Evolutionary conservation across 2,888 invertebrate genomes (phyloP).

Genomic region (Tetropium fuscum): DNA sequence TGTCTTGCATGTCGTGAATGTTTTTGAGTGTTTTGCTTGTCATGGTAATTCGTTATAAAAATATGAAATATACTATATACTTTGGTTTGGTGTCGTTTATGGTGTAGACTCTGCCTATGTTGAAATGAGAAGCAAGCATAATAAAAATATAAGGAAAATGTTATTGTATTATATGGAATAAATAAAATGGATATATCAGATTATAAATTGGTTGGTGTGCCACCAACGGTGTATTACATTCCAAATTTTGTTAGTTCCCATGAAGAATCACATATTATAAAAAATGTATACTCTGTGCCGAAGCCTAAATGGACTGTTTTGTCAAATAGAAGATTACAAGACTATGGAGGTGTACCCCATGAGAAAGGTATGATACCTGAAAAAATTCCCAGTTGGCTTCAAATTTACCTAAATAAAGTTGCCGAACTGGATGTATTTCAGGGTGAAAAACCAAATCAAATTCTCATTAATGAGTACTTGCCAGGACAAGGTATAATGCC

Average conservation of each 20-base stretch:
- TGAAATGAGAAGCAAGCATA: not conserved
- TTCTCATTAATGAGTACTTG: constrained; percentile 93
- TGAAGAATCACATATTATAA: constrained; percentile 79
- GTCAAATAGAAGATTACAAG: constrained; percentile 91
- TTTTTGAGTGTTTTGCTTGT: no score
- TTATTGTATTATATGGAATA: not conserved
- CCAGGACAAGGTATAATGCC: constrained; percentile 97
- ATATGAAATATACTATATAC: no score
- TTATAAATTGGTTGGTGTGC: constrained; percentile 65
- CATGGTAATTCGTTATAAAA: no score
- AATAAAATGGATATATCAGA: constrained; percentile 47
- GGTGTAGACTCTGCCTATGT: no score
- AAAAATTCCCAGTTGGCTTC: constrained; percentile 87
- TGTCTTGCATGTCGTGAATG: no score
- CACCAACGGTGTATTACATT: constrained; percentile 81
- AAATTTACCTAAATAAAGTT: constrained; percentile 78
- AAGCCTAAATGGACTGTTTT: constrained; percentile 97
- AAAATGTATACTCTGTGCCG: constrained; percentile 82
- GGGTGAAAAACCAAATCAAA: constrained; percentile 87
- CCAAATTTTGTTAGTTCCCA: constrained; percentile 85
- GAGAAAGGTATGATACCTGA: constrained; percentile 94
- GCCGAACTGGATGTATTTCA: constrained; percentile 77
- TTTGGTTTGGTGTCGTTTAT: no score
- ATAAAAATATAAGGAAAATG: not conserved
- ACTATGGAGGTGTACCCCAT: constrained; percentile 97